A percentile compares a stretch with the other conserved stretches of the same genome.
Evolutionary conservation across 2,888 invertebrate species (phyloP).

Genomic region (Xylophagus ater): DNA sequence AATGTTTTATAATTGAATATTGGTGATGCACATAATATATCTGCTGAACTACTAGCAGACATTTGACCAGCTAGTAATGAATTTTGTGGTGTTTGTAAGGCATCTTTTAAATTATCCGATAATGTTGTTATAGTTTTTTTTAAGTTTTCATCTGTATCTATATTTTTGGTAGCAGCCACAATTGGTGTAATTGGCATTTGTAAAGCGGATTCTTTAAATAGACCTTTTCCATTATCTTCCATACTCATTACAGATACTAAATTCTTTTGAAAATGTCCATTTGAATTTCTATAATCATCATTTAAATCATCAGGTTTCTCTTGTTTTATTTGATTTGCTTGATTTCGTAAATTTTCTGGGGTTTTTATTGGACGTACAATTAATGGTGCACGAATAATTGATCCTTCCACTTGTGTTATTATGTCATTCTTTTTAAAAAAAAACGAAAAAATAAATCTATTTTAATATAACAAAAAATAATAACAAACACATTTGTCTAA

Average conservation of each 20-base stretch:
- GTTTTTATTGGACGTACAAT: slow-evolving; percentile 53
- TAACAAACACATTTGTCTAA: slow-evolving; percentile 3
- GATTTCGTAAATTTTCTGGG: slow-evolving; percentile 44
- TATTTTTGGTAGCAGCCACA: not conserved
- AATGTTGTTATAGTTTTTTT: not conserved
- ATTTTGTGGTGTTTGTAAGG: slow-evolving; percentile 5
- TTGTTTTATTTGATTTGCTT: slow-evolving; percentile 15
- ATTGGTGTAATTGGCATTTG: slow-evolving; percentile 12
- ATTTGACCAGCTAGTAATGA: slow-evolving; percentile 18
- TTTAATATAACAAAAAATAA: not conserved
- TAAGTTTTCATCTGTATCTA: not conserved
- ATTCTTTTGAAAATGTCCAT: slow-evolving; percentile 32
- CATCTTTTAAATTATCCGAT: slow-evolving; percentile 1
- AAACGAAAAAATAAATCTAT: slow-evolving; percentile 7
- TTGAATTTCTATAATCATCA: not conserved
- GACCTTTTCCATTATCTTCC: slow-evolving; percentile 2
- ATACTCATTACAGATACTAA: slow-evolving; percentile 23
- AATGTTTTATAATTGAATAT: slow-evolving; percentile 43
- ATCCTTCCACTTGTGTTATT: slow-evolving; percentile 56
- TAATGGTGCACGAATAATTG: slow-evolving; percentile 63
- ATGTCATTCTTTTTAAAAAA: slow-evolving; percentile 56
- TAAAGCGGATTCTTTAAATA: slow-evolving; percentile 8
- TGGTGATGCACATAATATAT: slow-evolving; percentile 49
- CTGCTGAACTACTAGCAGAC: slow-evolving; percentile 30
- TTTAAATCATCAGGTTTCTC: not conserved